Percentiles rank a stretch among this genome's conserved stretches.
Conservation (phyloP, 64 coral and sea anemone genomes). For the Montipora foliosa region DNA sequence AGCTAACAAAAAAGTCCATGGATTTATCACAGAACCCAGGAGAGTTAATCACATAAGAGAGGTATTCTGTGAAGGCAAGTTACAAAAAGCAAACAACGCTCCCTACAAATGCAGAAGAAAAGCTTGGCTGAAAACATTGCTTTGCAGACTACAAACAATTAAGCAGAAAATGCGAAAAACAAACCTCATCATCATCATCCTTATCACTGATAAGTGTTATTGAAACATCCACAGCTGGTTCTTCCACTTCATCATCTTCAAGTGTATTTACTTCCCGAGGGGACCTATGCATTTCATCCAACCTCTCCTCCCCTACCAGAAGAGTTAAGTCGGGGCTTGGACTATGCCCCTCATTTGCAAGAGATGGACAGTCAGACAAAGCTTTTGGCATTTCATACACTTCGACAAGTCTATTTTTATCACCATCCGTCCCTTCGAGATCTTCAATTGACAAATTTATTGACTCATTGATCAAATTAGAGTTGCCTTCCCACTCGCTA, state of each 20-base stretch:
- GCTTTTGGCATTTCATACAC: neutral
- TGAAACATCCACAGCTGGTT: neutral
- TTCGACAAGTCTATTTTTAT: neutral
- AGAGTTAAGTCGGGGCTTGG: neutral
- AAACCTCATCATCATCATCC: conserved; percentile 34
- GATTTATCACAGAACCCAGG: too few relatives aligned
- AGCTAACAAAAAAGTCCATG: too few relatives aligned
- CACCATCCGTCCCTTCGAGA: neutral
- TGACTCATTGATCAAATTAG: neutral
- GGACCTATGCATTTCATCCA: neutral
- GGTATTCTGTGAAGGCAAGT: too few relatives aligned
- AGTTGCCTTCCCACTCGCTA: neutral
- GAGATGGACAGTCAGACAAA: neutral
- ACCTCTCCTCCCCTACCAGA: neutral
- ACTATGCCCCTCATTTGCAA: neutral
- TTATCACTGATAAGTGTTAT: conserved; percentile 55
- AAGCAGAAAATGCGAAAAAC: neutral
- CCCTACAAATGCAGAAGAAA: too few relatives aligned
- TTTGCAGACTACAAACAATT: neutral
- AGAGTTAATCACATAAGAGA: too few relatives aligned
- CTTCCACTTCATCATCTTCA: conserved; percentile 2
- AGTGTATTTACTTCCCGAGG: neutral
- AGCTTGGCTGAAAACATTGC: too few relatives aligned
- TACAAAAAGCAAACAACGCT: too few relatives aligned
- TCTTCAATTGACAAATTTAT: neutral